phyloP scores from a whole-genome alignment of 2,113 vertebrate species.

The Aviceda subcristata region DNA sequence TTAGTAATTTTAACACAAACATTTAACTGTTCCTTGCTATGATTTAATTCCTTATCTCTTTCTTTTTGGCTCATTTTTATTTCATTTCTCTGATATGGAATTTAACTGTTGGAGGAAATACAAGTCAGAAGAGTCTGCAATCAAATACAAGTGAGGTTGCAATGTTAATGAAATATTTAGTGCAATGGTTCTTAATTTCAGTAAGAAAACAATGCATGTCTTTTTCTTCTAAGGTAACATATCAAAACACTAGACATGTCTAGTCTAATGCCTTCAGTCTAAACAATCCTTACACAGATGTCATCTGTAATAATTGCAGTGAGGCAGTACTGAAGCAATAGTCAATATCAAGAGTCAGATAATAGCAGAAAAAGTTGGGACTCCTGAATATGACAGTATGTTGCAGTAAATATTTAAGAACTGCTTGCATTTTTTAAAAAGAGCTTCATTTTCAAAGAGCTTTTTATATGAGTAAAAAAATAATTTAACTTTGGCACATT shows the following conservation, averaged over 20 bases:
- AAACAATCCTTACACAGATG: neutral
- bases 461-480: neutral
- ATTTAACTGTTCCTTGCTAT: neutral
- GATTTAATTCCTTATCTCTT: neutral
- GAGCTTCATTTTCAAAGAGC: neutral
- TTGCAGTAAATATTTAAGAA: neutral
- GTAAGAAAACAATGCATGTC: neutral
- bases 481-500: neutral
- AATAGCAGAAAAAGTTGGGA: neutral
- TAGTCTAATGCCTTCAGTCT: neutral
- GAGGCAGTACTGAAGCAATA: neutral
- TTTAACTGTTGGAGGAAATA: neutral
- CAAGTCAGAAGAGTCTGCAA: neutral
- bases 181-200: neutral
- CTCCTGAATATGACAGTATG: neutral
- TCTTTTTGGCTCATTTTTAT: neutral
- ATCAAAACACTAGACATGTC: neutral
- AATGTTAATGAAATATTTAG: constrained; percentile 31
- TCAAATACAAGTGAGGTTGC: neutral
- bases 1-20: neutral
- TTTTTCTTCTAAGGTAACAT: neutral
- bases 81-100: neutral
- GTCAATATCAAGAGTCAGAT: neutral
- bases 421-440: neutral
- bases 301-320: neutral